These are phyloP conservation scores for Neopipo cinnamomea DNA, from an alignment of 2,113 vertebrate genomes.

Conservation along the genomic window DNA sequence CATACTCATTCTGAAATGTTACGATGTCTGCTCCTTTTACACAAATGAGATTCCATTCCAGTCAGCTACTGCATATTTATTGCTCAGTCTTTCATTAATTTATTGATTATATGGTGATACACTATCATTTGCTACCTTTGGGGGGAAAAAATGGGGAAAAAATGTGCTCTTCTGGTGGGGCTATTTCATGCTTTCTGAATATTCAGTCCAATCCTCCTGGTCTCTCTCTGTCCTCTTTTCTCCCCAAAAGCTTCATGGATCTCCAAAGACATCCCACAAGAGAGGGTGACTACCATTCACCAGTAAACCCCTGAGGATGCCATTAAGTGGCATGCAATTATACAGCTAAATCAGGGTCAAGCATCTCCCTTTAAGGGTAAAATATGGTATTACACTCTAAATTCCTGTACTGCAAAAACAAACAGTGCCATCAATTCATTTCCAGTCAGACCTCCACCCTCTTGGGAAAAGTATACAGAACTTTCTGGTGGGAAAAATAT, in stretches of 20 bases:
- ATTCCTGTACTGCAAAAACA: constrained; percentile 63
- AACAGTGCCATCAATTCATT: constrained; percentile 58
- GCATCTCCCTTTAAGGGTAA: constrained; percentile 28
- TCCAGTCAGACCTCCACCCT: constrained; percentile 54
- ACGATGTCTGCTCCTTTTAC: neutral
- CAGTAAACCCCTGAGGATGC: neutral
- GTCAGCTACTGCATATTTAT: constrained; percentile 60
- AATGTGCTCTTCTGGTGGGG: constrained; percentile 23
- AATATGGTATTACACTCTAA: constrained; percentile 44
- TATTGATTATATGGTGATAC: constrained; percentile 7
- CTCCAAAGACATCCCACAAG: constrained; percentile 17
- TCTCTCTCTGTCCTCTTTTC: constrained; percentile 66
- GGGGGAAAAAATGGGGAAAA: neutral
- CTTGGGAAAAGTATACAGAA: constrained; percentile 48
- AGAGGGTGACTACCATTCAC: neutral
- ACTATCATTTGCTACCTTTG: constrained; percentile 6
- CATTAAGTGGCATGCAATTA: neutral
- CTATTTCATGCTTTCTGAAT: constrained; percentile 20
- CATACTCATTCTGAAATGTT: neutral
- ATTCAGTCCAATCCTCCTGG: constrained; percentile 63
- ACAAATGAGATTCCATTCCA: constrained; percentile 72
- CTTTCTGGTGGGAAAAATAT: constrained; percentile 68
- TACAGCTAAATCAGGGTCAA: neutral
- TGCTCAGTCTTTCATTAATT: constrained; percentile 49
- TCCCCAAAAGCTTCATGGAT: constrained; percentile 26